Evolutionary conservation across 2,888 invertebrate genomes (phyloP).

Genomic region (Mesoligia furuncula): DNA sequence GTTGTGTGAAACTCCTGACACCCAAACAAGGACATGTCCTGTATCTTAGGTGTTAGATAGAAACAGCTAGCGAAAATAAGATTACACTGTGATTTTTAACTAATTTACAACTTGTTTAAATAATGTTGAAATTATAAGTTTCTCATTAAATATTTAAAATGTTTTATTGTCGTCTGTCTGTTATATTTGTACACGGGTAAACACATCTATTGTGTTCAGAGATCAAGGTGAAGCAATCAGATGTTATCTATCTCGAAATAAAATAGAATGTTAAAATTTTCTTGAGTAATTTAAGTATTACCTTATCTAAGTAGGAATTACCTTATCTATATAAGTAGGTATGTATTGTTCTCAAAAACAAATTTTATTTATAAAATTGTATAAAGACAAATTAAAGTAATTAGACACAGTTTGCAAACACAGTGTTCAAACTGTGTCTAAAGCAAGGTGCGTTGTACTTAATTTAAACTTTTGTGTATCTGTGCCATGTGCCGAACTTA

Average conservation of each 20-base stretch:
- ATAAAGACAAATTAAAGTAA: too few relatives aligned
- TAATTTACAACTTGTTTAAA: too few relatives aligned
- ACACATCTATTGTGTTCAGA: slow-evolving; percentile 12
- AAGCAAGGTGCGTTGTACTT: too few relatives aligned
- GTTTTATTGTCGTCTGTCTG: neutral
- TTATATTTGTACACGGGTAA: neutral
- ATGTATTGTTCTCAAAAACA: slow-evolving; percentile 22
- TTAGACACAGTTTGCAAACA: too few relatives aligned
- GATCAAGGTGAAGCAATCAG: slow-evolving; percentile 13
- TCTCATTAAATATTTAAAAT: neutral
- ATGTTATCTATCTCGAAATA: slow-evolving; percentile 1
- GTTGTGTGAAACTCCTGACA: too few relatives aligned
- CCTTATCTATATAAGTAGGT: too few relatives aligned
- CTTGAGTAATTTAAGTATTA: neutral
- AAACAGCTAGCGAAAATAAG: neutral
- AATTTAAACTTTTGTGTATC: neutral
- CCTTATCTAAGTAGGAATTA: too few relatives aligned
- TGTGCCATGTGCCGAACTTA: neutral
- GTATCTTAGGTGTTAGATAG: too few relatives aligned
- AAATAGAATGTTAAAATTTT: neutral
- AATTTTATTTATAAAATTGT: too few relatives aligned
- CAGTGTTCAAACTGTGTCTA: too few relatives aligned
- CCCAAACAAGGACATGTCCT: too few relatives aligned
- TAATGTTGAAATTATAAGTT: slow-evolving; percentile 14
- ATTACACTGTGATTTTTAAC: neutral